These are phyloP conservation scores for Subanguina moxae DNA, from an alignment of 1,140 invertebrate genomes.

Conservation along the genomic window DNA sequence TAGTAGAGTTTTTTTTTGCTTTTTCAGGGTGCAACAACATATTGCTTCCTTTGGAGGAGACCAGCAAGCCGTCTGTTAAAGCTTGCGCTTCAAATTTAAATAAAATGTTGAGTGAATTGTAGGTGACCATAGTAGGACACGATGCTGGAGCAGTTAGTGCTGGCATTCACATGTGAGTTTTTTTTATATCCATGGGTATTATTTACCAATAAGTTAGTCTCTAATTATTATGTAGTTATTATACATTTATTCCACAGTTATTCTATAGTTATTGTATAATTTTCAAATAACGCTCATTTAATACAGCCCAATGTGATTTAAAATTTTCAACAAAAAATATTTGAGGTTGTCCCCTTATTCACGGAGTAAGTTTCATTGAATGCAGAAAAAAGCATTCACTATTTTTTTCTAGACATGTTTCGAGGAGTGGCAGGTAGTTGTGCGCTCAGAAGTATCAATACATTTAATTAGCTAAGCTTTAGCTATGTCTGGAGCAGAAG, in stretches of 20 bases:
- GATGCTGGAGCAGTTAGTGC: slow-evolving; percentile 78
- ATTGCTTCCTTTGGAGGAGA: slow-evolving; percentile 60
- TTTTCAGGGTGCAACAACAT: slow-evolving; percentile 52
- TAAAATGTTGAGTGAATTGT: slow-evolving; percentile 1
- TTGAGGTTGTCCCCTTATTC: slow-evolving; percentile 68
- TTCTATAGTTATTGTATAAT: too few relatives aligned
- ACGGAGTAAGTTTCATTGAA: slow-evolving; percentile 34
- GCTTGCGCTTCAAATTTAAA: neutral
- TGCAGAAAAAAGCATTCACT: slow-evolving; percentile 4
- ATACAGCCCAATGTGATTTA: too few relatives aligned
- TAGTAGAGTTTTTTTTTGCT: too few relatives aligned
- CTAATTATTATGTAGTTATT: too few relatives aligned
- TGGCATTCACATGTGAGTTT: slow-evolving; percentile 64
- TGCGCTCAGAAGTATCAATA: too few relatives aligned
- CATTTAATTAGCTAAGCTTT: neutral
- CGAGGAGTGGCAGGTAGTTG: slow-evolving; percentile 33
- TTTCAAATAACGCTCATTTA: too few relatives aligned
- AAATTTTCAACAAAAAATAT: neutral
- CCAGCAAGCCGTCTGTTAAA: slow-evolving; percentile 62
- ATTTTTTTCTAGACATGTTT: slow-evolving; percentile 48
- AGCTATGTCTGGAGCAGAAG: slow-evolving; percentile 57
- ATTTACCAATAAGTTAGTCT: too few relatives aligned
- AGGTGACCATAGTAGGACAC: slow-evolving; percentile 60
- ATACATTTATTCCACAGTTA: too few relatives aligned
- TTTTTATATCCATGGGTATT: too few relatives aligned